phyloP scores from a whole-genome alignment of 2,113 vertebrate genomes.

The Erpornis zantholeuca region DNA sequence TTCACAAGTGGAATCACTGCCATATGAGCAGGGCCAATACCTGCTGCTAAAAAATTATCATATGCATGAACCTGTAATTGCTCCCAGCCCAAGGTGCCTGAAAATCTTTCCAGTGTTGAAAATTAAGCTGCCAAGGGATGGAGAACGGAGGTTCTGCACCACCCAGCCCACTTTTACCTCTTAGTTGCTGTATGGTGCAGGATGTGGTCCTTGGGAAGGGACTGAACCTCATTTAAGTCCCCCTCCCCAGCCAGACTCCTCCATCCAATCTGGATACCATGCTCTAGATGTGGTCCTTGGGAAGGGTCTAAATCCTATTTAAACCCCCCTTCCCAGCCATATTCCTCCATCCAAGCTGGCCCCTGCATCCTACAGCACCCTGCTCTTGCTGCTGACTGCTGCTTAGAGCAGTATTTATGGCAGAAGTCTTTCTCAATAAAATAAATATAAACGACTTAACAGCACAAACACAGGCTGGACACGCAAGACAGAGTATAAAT shows the following conservation, averaged over 20 bases:
- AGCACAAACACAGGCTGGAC: background rate
- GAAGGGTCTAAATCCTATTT: background rate
- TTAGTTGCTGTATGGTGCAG: no score
- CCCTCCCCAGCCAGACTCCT: background rate
- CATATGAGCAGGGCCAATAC: background rate
- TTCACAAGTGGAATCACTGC: background rate
- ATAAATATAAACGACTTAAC: conserved; percentile 30
- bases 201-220: background rate
- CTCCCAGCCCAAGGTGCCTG: background rate
- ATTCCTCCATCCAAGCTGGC: background rate
- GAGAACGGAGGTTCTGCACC: background rate
- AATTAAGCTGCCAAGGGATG: background rate
- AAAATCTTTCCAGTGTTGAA: background rate
- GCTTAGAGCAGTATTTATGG: conserved; percentile 15
- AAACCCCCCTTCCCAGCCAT: background rate
- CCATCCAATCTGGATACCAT: background rate
- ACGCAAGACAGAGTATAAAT: conserved; percentile 36
- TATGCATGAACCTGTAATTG: background rate
- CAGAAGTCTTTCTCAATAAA: background rate
- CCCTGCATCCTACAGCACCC: background rate
- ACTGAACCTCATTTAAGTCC: background rate
- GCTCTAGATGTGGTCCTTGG: fast-evolving
- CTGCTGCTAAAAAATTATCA: background rate
- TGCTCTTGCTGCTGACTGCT: background rate
- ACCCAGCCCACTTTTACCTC: background rate